A percentile compares a stretch with the other conserved stretches of the same genome.
Evolutionary conservation across 1,140 invertebrate genomes (phyloP).

Genomic region (Ditylenchus dipsaci): DNA sequence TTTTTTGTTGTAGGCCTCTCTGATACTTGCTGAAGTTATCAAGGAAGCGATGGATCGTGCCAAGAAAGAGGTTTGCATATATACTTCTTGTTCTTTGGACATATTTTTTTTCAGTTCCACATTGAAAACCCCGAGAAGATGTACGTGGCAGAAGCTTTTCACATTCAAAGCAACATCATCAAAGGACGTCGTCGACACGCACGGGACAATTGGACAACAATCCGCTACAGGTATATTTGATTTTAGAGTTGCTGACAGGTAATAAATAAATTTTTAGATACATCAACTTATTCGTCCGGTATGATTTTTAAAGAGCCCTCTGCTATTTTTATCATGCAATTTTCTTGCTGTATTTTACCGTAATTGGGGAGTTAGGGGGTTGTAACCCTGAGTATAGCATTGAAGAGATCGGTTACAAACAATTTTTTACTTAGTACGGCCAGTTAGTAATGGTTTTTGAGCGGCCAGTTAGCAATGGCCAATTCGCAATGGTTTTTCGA

Average conservation of each 20-base stretch:
- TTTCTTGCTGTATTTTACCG: not conserved
- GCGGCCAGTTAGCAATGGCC: too few species aligned
- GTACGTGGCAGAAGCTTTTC: conserved; percentile 54
- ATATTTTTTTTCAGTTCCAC: conserved; percentile 27
- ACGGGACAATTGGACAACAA: conserved; percentile 46
- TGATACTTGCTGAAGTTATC: conserved; percentile 47
- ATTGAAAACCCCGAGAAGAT: conserved; percentile 48
- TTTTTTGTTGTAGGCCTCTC: conserved; percentile 34
- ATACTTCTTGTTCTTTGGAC: too few species aligned
- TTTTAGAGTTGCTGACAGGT: too few species aligned
- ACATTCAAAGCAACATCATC: conserved; percentile 51
- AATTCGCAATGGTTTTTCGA: too few species aligned
- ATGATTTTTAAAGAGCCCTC: conserved; percentile 12
- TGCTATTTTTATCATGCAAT: conserved; percentile 13
- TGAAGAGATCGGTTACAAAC: too few species aligned
- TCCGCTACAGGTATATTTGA: conserved; percentile 47
- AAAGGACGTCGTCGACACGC: conserved; percentile 52
- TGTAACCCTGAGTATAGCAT: too few species aligned
- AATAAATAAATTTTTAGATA: not conserved
- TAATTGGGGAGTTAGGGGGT: too few species aligned
- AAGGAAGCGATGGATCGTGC: conserved; percentile 50
- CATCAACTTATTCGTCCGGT: conserved; percentile 52
- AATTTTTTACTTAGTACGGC: too few species aligned
- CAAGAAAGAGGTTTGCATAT: conserved; percentile 26
- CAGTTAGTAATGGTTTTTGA: too few species aligned